phyloP scores from a whole-genome alignment of 2,113 vertebrate species.

The Misgurnus mizolepis region DNA sequence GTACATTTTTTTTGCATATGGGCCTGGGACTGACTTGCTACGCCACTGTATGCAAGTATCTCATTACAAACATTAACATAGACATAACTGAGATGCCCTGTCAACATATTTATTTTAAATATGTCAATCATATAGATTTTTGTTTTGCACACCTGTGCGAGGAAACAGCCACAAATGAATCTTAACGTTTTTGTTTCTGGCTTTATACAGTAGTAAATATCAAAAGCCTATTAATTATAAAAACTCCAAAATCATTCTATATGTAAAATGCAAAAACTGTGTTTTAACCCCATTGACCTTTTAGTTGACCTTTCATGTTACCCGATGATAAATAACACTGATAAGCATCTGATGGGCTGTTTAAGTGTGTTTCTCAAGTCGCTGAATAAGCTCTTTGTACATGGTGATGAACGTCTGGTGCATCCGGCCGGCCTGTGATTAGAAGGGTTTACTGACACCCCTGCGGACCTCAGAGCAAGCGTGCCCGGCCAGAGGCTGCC shows the following conservation, averaged over 20 bases:
- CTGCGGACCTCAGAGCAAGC: slow-evolving; percentile 19
- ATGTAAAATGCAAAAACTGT: background rate
- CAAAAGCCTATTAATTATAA: too few species aligned
- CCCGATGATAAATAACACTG: slow-evolving; percentile 11
- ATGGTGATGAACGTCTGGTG: slow-evolving; percentile 17
- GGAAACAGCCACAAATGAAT: too few species aligned
- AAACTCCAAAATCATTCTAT: background rate
- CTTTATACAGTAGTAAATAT: too few species aligned
- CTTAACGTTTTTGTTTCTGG: too few species aligned
- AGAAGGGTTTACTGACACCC: slow-evolving; percentile 19
- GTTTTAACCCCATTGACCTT: slow-evolving; percentile 1
- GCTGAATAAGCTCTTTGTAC: slow-evolving; percentile 6
- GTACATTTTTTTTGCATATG: too few species aligned
- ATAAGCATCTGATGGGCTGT: slow-evolving; percentile 2
- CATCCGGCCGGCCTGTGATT: slow-evolving; percentile 13
- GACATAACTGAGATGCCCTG: too few species aligned
- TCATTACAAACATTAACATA: too few species aligned
- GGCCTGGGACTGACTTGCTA: too few species aligned
- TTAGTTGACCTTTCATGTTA: slow-evolving; percentile 15
- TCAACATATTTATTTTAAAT: too few species aligned
- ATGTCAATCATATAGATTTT: too few species aligned
- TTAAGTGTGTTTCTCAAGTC: background rate
- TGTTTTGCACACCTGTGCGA: too few species aligned
- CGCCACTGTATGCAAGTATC: too few species aligned
- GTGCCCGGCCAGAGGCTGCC: slow-evolving; percentile 10